Evolutionary conservation across 2,797 vertebrate genomes (phyloP).

Genomic region (Anguilla pacifica): DNA sequence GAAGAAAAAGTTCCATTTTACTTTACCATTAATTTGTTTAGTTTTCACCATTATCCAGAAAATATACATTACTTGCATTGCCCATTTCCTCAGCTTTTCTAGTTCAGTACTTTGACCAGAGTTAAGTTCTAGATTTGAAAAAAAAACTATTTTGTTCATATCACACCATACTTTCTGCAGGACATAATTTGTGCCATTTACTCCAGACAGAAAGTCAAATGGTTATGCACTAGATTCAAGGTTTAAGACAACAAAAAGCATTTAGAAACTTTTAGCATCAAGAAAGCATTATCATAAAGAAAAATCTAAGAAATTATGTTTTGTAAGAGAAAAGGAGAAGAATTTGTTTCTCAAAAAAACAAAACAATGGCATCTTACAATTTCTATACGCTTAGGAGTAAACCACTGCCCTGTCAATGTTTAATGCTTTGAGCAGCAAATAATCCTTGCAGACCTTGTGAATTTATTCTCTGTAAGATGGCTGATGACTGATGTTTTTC

Average conservation of each 20-base stretch:
- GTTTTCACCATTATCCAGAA: not conserved
- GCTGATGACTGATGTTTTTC: not conserved
- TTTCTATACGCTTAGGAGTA: not conserved
- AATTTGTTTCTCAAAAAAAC: not conserved
- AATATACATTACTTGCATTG: not conserved
- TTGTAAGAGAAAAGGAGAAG: no score
- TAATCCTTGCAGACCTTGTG: not conserved
- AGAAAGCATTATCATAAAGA: not conserved
- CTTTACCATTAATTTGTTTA: not conserved
- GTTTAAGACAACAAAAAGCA: not conserved
- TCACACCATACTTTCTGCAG: no score
- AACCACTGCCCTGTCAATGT: not conserved
- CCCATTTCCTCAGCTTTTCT: not conserved
- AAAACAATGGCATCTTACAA: not conserved
- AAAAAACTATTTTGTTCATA: no score
- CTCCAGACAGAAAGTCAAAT: no score
- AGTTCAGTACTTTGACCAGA: not conserved
- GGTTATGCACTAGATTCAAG: no score
- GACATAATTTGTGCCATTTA: not conserved
- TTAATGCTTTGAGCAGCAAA: not conserved
- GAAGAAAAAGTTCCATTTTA: not conserved
- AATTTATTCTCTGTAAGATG: not conserved
- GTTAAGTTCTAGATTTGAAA: no score
- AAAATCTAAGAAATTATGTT: no score
- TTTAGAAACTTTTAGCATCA: not conserved